Evolutionary conservation across 1,140 invertebrate species (phyloP), one percentile per base, ranked within the genome.

Genomic region (Musca domestica): DNA sequence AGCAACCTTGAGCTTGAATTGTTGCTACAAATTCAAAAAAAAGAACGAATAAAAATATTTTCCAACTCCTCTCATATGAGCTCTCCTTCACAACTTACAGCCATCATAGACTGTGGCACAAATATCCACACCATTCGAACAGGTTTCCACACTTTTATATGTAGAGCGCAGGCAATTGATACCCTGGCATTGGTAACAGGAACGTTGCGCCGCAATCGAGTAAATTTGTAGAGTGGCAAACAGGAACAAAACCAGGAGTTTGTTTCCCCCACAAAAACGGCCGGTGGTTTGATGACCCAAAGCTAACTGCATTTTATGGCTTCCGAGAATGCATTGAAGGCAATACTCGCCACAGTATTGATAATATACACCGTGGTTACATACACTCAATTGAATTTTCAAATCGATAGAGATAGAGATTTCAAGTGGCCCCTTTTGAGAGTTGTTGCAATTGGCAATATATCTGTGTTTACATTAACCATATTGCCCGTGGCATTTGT

Each of bases 141-240:
- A 80, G 0, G 70, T 51, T 63, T 76, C 74, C 3, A 66, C 69
- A 1, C 49, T 63, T 19, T 61, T 30, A 46, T 76, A 80, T n/a
- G 10, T 74, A 6, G 61, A 78, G 12, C 76, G 70, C 51, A 74
- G 74, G 22, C 77, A 80, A 48, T 76, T 80, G 10, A 78, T 78
- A 6, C 76, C 77, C 2, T 69, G 69, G 47, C 77, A 80, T 47
- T 73, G 70, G n/a, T 69, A 19, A 51, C 77, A 80, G 20, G 65
- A 72, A 15, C 23, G 22, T 17, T 49, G 61, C 6, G 67, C 67
- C 0, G 49, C 12, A 17, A 10, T 61, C 1, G 19, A 3, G 15
- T 61, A 17, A 17, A 34, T 17, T 1, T 61, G 27, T 19, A 61
- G n/a, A 9, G 41, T 41, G 6, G 5, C 10, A 4, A 61, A 30